Conservation (phyloP, 2,888 invertebrate genomes). For the Frankliniella fusca region DNA sequence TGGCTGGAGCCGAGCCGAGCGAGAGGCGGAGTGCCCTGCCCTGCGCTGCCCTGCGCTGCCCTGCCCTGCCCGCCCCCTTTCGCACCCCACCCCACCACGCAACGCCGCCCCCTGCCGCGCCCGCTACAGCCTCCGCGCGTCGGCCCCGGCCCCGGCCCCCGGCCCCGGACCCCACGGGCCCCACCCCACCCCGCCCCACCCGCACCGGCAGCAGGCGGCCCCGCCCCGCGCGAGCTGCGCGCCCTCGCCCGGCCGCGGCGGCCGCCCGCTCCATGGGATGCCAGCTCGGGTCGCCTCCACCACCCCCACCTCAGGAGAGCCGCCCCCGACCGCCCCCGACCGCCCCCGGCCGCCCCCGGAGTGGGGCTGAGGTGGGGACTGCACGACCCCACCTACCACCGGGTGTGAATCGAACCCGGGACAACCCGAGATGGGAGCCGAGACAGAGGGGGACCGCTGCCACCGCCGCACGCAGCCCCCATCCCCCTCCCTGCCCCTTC, state of each 20-base stretch:
- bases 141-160: too few relatives aligned
- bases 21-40: neutral
- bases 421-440: neutral
- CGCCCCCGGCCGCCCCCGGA: neutral
- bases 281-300: neutral
- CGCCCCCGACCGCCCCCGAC: neutral
- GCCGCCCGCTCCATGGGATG: neutral
- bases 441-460: neutral
- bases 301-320: neutral
- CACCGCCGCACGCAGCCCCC: neutral
- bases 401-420: slow-evolving; percentile 1
- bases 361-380: neutral
- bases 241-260: neutral
- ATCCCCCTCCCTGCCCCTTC: neutral
- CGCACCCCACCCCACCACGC: neutral
- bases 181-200: neutral
- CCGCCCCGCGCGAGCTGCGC: neutral
- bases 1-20: neutral
- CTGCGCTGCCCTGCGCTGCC: neutral
- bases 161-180: too few relatives aligned
- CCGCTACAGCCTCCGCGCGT: neutral
- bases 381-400: neutral
- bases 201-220: neutral
- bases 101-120: neutral
- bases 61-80: neutral